Evolutionary conservation across 2,888 invertebrate genomes (phyloP), one percentile per base, ranked within the genome.

Genomic region (Callinectes sapidus): DNA sequence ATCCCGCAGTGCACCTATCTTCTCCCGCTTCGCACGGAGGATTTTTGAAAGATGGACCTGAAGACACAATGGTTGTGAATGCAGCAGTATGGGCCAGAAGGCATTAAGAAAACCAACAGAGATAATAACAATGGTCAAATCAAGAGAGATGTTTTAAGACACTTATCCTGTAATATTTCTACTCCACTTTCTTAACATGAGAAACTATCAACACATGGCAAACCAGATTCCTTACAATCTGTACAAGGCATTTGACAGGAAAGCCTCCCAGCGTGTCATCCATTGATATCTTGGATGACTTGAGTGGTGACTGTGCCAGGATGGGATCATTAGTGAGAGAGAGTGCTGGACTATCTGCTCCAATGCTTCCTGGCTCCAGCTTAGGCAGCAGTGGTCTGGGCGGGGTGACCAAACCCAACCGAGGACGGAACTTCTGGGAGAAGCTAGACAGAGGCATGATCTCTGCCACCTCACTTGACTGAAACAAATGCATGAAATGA

Each of bases 401-500:
- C 92, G 95, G 95, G 54, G 95, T 95, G 92, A 96, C 95, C 95
- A 96, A 96, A 94, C 97, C 97, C 94, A 96, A 96, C 32, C 97
- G 96, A 95, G 97, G 97, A 94, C 98, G 97, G 95, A 97, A 94
- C 87, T 94, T 93, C 85, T 93, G 97, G 94, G 97, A 97, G 95
- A 98, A 97, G 94, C 97, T 98, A 77, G 97, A 97, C 81, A 99
- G 96, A 90, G 98, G 97, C 95, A 99, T 97, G 42, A 98, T 98
- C 95, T 99, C 99, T 86, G 98, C 98, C 86, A 97, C 97, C 95
- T 98, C 98, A 96, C 98, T 98, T 1, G 98, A 98, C 95, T 97
- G 92, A 23, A 89, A 89, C 95, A 3, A 95, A 95, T 93, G 61
- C 90, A 94, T 94, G 92, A 35, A n/a, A 35, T 32, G 35, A 81